A percentile compares a stretch with the other conserved stretches of the same genome.
phyloP scores from a whole-genome alignment of 1,140 invertebrate genomes.

The Sinella curviseta region DNA sequence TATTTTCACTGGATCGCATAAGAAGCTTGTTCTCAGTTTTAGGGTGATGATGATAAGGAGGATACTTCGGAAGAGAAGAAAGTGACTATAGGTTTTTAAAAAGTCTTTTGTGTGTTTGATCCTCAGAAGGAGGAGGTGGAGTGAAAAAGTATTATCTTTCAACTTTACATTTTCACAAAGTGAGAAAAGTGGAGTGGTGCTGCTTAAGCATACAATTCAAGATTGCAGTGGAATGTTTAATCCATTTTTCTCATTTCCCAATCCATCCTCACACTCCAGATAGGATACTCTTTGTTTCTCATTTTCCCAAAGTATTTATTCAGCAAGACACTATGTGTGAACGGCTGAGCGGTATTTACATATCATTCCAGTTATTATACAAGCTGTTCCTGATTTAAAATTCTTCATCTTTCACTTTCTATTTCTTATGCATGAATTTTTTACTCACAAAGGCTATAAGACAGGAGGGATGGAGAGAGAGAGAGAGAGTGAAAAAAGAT shows the following conservation, averaged over 20 bases:
- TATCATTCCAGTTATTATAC: not conserved
- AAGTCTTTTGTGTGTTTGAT: not conserved
- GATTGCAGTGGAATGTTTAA: not conserved
- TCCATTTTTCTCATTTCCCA: not conserved
- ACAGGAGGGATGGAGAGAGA: no score
- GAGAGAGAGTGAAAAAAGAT: not conserved
- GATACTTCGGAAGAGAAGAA: no score
- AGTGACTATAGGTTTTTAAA: no score
- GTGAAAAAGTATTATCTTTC: not conserved
- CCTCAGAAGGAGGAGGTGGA: not conserved
- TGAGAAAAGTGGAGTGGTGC: not conserved
- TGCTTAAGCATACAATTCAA: not conserved
- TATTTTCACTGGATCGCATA: no score
- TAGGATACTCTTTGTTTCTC: no score
- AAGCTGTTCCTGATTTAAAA: not conserved
- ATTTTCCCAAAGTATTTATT: not conserved
- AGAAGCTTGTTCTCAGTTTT: no score
- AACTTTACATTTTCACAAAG: not conserved
- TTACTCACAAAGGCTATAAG: not conserved
- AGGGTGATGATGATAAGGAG: no score
- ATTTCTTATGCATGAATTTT: not conserved
- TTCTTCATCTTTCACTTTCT: not conserved
- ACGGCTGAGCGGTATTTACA: no score
- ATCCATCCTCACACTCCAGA: no score
- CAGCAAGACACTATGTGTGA: not conserved